Evolutionary conservation across 1,140 invertebrate species (phyloP), one percentile per base, ranked within the genome.

Genomic region (Lepidurus arcticus): DNA sequence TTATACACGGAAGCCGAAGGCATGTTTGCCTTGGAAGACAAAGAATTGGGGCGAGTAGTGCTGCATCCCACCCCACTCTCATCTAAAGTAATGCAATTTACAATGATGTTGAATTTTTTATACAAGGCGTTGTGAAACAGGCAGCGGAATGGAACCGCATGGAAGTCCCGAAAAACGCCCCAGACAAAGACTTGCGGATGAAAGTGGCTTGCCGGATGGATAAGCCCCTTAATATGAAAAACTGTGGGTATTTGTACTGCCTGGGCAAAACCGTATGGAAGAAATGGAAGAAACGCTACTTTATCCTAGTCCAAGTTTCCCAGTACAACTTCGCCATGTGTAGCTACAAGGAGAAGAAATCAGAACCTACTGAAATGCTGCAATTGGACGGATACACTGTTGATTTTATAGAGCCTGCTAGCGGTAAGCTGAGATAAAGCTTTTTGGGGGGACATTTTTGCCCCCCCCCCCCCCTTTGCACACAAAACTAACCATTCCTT

Each of bases 321-420:
- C 98, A 99, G 88, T 99, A 99, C 86, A 99, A 97, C 44, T 99
- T 99, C 89, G 98, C 97, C 42, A 96, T 99, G 91, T 99, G 98
- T 87, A 98, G 95, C 83, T 99, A 99, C 85, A 95, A 98, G 85
- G 97, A 99, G 85, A 99, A 98, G 87, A 99, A 99, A 87, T 94
- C 96, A 26, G 97, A 99, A 86, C 98, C 98, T 1, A 96, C 96
- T 74, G 98, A 99, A 87, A 98, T 99, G 94, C 96, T 99, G 93
- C 97, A 98, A 85, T 87, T 99, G 34, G 97, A 99, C 88, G 97
- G 96, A 2, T 99, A 98, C 85, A 99, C 97, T 78, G 97, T 99
- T 16, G 98, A 99, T 85, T 99, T 99, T 85, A 98, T 98, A 84
- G 97, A 99, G 87, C 90, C 94, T 81, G 93, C 93, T 79, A 92